A percentile compares a stretch with the other conserved stretches of the same genome.
phyloP scores from a whole-genome alignment of 2,797 vertebrate genomes.

The Protonibea diacanthus region DNA sequence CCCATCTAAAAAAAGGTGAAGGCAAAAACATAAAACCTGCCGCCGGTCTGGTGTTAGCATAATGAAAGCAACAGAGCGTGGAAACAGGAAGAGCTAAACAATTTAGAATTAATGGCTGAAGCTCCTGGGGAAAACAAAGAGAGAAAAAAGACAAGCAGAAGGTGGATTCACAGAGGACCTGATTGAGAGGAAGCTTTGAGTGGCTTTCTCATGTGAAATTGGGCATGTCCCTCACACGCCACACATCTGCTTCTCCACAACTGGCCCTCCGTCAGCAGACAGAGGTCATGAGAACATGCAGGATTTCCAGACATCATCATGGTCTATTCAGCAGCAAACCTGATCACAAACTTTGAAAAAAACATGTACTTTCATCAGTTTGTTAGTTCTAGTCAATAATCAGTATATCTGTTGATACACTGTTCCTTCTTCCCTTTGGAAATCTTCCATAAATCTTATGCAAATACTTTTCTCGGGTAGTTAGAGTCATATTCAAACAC shows the following conservation, averaged over 20 bases:
- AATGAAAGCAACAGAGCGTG: slow-evolving; percentile 74
- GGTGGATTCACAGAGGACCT: slow-evolving; percentile 42
- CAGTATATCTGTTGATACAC: not conserved
- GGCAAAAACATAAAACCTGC: slow-evolving; percentile 53
- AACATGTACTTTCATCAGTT: not conserved
- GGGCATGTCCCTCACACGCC: slow-evolving; percentile 60
- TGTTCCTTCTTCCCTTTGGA: not conserved
- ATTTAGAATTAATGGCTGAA: slow-evolving; percentile 70
- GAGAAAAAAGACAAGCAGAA: not conserved
- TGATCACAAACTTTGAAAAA: not conserved
- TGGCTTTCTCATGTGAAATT: slow-evolving; percentile 71
- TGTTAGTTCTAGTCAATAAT: not conserved
- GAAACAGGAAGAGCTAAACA: slow-evolving; percentile 64
- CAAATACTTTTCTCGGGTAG: not conserved
- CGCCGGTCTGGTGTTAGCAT: slow-evolving; percentile 67
- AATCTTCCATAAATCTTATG: not conserved
- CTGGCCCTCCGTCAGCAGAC: slow-evolving; percentile 59
- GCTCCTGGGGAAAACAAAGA: slow-evolving; percentile 47
- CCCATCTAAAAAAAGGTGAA: slow-evolving; percentile 55
- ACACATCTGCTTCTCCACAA: slow-evolving; percentile 53
- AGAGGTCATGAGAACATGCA: slow-evolving; percentile 24
- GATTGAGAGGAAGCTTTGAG: slow-evolving; percentile 68
- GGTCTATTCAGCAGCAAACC: slow-evolving; percentile 1
- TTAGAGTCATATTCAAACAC: too few relatives aligned
- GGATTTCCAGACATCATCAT: slow-evolving; percentile 2